These are phyloP conservation scores for Drosophila simulans DNA, from an alignment of 1,140 invertebrate genomes.

Conservation along the genomic window DNA sequence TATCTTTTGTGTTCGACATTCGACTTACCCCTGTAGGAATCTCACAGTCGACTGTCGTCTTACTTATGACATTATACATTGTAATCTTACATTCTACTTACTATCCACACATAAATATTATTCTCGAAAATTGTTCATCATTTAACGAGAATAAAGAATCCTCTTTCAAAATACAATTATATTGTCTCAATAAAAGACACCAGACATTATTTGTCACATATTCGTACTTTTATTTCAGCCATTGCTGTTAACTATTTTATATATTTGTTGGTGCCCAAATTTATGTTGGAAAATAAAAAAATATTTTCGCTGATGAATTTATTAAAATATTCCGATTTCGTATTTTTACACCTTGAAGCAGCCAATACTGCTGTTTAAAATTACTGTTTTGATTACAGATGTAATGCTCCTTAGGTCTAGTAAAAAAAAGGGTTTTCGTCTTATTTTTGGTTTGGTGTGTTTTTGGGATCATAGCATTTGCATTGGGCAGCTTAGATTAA, in stretches of 20 bases:
- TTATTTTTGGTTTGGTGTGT: slow-evolving; percentile 22
- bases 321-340: slow-evolving; percentile 65
- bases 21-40: too few relatives aligned
- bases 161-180: background rate
- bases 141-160: too few relatives aligned
- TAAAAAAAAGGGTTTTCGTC: slow-evolving; percentile 48
- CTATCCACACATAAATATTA: too few relatives aligned
- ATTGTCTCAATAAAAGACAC: background rate
- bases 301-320: slow-evolving; percentile 21
- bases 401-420: slow-evolving; percentile 23
- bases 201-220: background rate
- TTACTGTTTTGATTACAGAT: slow-evolving; percentile 51
- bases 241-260: background rate
- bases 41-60: background rate
- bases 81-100: too few relatives aligned
- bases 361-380: slow-evolving; percentile 39
- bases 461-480: background rate
- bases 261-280: slow-evolving; percentile 4
- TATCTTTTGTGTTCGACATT: background rate
- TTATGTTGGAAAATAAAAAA: background rate
- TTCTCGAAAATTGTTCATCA: too few relatives aligned
- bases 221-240: background rate
- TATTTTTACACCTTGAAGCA: slow-evolving; percentile 38
- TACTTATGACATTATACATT: background rate
- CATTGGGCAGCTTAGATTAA: background rate